phyloP scores from a whole-genome alignment of 2,888 invertebrate species.

The Agriopis marginaria region DNA sequence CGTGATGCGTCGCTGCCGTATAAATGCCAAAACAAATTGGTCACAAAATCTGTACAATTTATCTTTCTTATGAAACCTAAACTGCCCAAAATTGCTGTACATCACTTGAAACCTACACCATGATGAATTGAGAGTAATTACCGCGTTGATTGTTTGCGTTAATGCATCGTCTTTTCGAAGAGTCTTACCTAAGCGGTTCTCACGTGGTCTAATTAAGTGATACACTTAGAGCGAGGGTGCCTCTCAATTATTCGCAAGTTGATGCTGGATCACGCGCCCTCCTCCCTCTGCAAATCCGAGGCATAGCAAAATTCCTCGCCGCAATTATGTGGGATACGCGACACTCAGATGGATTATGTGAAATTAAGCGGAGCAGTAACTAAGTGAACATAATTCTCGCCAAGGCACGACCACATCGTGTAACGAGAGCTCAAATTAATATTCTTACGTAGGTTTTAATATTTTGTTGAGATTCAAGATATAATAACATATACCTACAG shows the following conservation, averaged over 20 bases:
- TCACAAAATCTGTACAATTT: constrained; percentile 17
- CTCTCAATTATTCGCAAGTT: constrained; percentile 80
- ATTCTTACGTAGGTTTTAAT: constrained; percentile 30
- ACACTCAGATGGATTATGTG: constrained; percentile 80
- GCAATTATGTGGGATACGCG: constrained; percentile 76
- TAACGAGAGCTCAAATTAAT: constrained; percentile 45
- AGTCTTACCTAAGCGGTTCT: constrained; percentile 68
- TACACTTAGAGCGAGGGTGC: constrained; percentile 72
- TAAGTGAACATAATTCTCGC: constrained; percentile 75
- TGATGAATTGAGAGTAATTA: constrained; percentile 25
- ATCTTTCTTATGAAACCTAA: constrained; percentile 22
- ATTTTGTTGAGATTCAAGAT: background rate
- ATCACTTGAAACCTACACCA: constrained; percentile 19
- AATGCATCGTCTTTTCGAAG: constrained; percentile 59
- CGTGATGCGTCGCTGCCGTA: constrained; percentile 7
- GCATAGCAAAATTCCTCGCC: constrained; percentile 73
- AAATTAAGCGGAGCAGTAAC: constrained; percentile 77
- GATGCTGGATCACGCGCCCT: constrained; percentile 77
- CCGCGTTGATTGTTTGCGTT: constrained; percentile 61
- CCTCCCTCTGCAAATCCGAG: constrained; percentile 63
- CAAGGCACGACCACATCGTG: constrained; percentile 56
- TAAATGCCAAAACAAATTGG: constrained; percentile 13
- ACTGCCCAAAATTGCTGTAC: constrained; percentile 1
- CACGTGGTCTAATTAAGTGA: constrained; percentile 81
- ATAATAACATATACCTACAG: no score